These are phyloP conservation scores for Enteromius trimaculatus DNA, from an alignment of 2,797 vertebrate species.

Conservation along the genomic window DNA sequence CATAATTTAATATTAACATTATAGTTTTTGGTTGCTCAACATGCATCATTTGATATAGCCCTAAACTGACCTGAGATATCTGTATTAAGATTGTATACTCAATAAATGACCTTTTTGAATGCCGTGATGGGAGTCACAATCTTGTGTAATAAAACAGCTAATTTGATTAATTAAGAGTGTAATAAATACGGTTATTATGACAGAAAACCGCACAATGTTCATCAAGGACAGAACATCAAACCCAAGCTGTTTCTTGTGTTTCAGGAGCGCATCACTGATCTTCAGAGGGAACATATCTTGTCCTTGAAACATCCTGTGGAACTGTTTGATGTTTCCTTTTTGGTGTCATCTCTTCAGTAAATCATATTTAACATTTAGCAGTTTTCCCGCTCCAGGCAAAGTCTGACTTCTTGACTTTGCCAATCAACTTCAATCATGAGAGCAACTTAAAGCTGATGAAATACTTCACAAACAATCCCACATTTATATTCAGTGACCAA, in stretches of 20 bases:
- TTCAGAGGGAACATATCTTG: not conserved
- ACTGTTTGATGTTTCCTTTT: not conserved
- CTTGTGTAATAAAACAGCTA: not conserved
- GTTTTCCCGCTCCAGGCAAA: not conserved
- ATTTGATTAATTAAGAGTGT: not conserved
- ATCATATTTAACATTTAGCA: not conserved
- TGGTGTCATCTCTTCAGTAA: not conserved
- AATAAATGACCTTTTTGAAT: not conserved
- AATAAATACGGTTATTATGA: no score
- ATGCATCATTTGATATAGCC: not conserved
- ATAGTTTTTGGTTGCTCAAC: not conserved
- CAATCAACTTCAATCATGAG: conserved; percentile 7
- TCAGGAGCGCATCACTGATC: not conserved
- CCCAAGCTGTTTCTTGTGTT: not conserved
- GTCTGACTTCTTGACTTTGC: not conserved
- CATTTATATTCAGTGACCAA: not conserved
- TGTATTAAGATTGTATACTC: not conserved
- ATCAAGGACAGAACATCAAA: not conserved
- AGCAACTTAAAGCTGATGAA: not conserved
- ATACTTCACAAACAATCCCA: not conserved
- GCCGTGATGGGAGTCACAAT: not conserved
- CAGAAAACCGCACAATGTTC: not conserved
- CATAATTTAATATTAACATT: not conserved
- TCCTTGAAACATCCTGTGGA: conserved; percentile 3
- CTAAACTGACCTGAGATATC: not conserved